Conservation (phyloP, 1,140 invertebrate genomes). For the Ooceraea biroi region DNA sequence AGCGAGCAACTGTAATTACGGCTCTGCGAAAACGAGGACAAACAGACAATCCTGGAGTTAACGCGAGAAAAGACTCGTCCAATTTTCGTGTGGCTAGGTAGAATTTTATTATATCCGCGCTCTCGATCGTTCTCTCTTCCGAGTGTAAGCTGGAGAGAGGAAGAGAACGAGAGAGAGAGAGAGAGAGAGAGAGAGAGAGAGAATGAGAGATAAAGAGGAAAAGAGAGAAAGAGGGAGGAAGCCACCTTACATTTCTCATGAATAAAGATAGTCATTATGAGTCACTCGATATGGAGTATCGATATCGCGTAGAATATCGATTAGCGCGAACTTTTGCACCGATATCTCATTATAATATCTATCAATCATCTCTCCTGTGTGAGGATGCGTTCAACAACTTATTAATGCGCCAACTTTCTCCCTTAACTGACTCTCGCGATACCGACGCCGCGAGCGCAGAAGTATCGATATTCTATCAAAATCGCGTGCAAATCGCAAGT, state of each 20-base stretch:
- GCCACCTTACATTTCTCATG: slow-evolving; percentile 24
- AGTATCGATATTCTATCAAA: slow-evolving; percentile 48
- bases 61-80: neutral
- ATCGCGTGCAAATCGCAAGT: slow-evolving; percentile 22
- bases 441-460: too few relatives aligned
- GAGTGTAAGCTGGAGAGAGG: too few relatives aligned
- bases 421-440: too few relatives aligned
- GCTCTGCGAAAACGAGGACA: neutral
- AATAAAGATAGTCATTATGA: slow-evolving; percentile 47
- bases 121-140: slow-evolving; percentile 30
- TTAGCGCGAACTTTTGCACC: slow-evolving; percentile 26
- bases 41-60: slow-evolving; percentile 13
- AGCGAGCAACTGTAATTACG: neutral
- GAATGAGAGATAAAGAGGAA: too few relatives aligned
- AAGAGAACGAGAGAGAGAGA: too few relatives aligned
- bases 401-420: slow-evolving; percentile 27
- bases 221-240: too few relatives aligned
- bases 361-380: slow-evolving; percentile 35
- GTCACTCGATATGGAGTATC: slow-evolving; percentile 18
- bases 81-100: neutral
- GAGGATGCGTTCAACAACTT: slow-evolving; percentile 10
- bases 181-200: too few relatives aligned
- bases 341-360: slow-evolving; percentile 4
- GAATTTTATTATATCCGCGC: slow-evolving; percentile 8
- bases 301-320: slow-evolving; percentile 42